phyloP scores from a whole-genome alignment of 2,797 vertebrate genomes.

The Gouania willdenowi region DNA sequence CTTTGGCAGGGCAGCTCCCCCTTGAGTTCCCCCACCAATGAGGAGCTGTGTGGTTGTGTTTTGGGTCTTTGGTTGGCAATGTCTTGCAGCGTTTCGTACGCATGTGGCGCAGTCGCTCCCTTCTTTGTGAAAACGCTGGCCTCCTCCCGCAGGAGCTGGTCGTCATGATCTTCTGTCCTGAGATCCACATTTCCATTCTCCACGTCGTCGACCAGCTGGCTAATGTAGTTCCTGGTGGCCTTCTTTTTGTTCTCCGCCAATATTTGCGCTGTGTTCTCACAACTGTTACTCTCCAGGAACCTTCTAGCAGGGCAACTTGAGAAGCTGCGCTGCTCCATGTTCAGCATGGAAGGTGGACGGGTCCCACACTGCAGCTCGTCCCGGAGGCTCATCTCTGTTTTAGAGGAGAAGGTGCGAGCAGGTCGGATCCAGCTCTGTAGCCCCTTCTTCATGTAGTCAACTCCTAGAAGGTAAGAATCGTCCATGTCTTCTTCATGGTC shows the following conservation, averaged over 20 bases:
- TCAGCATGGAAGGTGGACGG: slow-evolving; percentile 28
- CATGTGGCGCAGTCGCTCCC: slow-evolving; percentile 67
- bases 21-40: slow-evolving; percentile 71
- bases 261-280: slow-evolving; percentile 6
- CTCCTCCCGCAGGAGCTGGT: slow-evolving; percentile 68
- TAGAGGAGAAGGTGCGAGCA: slow-evolving; percentile 56
- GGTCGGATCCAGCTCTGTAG: slow-evolving; percentile 89
- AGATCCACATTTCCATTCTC: slow-evolving; percentile 92
- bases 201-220: slow-evolving; percentile 85
- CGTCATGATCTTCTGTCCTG: slow-evolving; percentile 68
- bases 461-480: slow-evolving; percentile 80
- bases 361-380: slow-evolving; percentile 82
- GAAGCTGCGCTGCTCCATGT: slow-evolving; percentile 59
- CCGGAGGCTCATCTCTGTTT: slow-evolving; percentile 75
- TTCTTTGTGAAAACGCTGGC: slow-evolving; percentile 68
- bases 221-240: slow-evolving; percentile 65
- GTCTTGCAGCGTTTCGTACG: slow-evolving; percentile 34
- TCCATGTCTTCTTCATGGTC: slow-evolving; percentile 90
- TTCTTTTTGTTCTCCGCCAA: slow-evolving; percentile 67
- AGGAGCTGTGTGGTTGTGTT: slow-evolving; percentile 37
- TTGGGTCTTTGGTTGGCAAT: slow-evolving; percentile 46
- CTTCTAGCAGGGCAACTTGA: slow-evolving; percentile 67
- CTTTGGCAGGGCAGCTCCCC: slow-evolving; percentile 78
- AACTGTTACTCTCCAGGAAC: slow-evolving; percentile 70
- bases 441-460: slow-evolving; percentile 92